Base-by-base conservation (phyloP, 2,888 invertebrate genomes). In the Crossocerus cetratus region DNA sequence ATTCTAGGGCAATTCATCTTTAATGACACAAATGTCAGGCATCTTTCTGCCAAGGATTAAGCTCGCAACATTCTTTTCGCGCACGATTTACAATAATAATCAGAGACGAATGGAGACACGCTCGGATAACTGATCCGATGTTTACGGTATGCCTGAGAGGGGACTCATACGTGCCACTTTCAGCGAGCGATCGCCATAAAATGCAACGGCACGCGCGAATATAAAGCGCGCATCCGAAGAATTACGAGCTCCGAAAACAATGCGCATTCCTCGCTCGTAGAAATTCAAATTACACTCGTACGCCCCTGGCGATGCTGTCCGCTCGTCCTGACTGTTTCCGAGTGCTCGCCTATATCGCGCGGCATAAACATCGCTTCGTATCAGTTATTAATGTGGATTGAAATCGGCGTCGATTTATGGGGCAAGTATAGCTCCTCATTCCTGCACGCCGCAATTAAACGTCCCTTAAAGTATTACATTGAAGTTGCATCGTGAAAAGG, bases 71-170 rank as follows among this genome's bases (percentile, higher is more conserved):
- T 32, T 32, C 32, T 11, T 32, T 32, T 32, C 32, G 11, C 32
- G 32, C 32, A 32, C 32, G 32, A 32, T 32, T 32, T 32, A 32
- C 32, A 11, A 32, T 32, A 32, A 32, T 32, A 32, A 32, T 32
- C 32, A 32, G 11, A 32, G 32, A 32, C 32, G 32, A 3, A 32
- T 32, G 32, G 32, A 32, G 32, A 32, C 32, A 32, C 32, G 8
- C 5, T 4, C 8, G 32, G 32, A 32, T 32, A 8, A 32, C 32
- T 73, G 44, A 73, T 69, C 22, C 54, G 64, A 62, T 73, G 69
- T 73, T 73, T 74, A 74, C 68, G 64, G 49, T 61, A 23, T 65
- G 53, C 32, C 54, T 60, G 58, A 61, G 23, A 65, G 68, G 65
- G 57, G 55, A 32, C 45, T 8, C 45, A 65, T 67, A 56, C 58